These are phyloP conservation scores for Probaryconus sp. DNA, from an alignment of 1,140 invertebrate genomes.

Conservation along the genomic window DNA sequence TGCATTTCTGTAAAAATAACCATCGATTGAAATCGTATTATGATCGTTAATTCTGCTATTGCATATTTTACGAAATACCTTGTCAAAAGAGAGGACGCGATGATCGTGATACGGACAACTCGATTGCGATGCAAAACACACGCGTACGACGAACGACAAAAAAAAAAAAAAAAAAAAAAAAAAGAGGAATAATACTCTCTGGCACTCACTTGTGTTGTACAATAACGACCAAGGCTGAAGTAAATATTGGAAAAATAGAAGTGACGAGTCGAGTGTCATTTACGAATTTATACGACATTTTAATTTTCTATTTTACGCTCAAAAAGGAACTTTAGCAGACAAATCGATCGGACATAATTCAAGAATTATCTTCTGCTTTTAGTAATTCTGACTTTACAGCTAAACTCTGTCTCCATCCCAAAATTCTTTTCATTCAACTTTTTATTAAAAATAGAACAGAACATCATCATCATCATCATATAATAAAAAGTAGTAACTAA, in stretches of 20 bases:
- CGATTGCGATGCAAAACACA: slow-evolving; percentile 58
- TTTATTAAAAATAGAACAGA: too few relatives aligned
- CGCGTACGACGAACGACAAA: slow-evolving; percentile 14
- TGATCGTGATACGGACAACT: slow-evolving; percentile 55
- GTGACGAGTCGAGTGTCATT: slow-evolving; percentile 50
- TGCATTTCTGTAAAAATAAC: slow-evolving; percentile 62
- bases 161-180: slow-evolving; percentile 11
- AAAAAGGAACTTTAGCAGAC: too few relatives aligned
- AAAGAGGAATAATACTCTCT: slow-evolving; percentile 32
- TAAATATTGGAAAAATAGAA: slow-evolving; percentile 51
- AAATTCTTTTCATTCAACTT: too few relatives aligned
- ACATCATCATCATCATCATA: too few relatives aligned
- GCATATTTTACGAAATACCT: slow-evolving; percentile 61
- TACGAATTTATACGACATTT: slow-evolving; percentile 35
- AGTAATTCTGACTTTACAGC: too few relatives aligned
- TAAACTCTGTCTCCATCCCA: too few relatives aligned
- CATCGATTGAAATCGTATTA: slow-evolving; percentile 61
- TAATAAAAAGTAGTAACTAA: too few relatives aligned
- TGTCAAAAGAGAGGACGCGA: slow-evolving; percentile 54
- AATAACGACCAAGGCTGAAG: slow-evolving; percentile 45
- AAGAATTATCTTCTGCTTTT: too few relatives aligned
- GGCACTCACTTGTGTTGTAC: slow-evolving; percentile 29
- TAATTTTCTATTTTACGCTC: slow-evolving; percentile 7
- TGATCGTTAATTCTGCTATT: slow-evolving; percentile 58
- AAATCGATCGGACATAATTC: too few relatives aligned